Conservation (phyloP, 2,797 vertebrate species). For the Oceanodroma leucorhoa region DNA sequence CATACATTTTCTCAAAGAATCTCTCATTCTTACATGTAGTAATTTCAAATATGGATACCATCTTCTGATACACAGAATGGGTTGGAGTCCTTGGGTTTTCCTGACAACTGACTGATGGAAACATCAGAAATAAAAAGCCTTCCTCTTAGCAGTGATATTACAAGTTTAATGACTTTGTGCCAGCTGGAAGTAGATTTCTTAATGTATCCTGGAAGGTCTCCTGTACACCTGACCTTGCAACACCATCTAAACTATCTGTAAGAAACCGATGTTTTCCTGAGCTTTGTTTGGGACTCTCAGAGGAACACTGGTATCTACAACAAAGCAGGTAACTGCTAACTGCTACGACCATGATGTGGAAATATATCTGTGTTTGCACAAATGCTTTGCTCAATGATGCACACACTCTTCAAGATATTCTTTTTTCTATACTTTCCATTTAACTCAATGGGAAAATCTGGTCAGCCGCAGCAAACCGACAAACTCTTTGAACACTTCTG, state of each 20-base stretch:
- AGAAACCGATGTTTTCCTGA: not conserved
- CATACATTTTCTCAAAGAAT: not conserved
- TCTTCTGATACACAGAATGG: not conserved
- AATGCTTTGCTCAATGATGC: not conserved
- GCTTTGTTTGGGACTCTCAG: not conserved
- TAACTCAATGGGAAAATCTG: not conserved
- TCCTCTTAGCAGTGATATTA: not conserved
- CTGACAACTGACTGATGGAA: not conserved
- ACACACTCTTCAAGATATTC: too few species aligned
- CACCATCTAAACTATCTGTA: not conserved
- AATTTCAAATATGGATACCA: not conserved
- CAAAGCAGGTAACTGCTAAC: not conserved
- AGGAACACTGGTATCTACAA: not conserved
- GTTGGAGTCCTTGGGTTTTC: not conserved
- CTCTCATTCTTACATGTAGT: not conserved
- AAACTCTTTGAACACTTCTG: not conserved
- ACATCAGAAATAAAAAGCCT: not conserved
- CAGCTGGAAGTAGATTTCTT: not conserved
- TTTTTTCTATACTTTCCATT: not conserved
- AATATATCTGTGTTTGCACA: not conserved
- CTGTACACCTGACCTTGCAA: not conserved
- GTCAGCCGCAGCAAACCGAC: not conserved
- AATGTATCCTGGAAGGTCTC: not conserved
- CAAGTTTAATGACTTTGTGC: not conserved
- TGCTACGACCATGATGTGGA: not conserved